Base-by-base conservation (phyloP, 2,888 invertebrate genomes). In the Galerucella calmariensis region DNA sequence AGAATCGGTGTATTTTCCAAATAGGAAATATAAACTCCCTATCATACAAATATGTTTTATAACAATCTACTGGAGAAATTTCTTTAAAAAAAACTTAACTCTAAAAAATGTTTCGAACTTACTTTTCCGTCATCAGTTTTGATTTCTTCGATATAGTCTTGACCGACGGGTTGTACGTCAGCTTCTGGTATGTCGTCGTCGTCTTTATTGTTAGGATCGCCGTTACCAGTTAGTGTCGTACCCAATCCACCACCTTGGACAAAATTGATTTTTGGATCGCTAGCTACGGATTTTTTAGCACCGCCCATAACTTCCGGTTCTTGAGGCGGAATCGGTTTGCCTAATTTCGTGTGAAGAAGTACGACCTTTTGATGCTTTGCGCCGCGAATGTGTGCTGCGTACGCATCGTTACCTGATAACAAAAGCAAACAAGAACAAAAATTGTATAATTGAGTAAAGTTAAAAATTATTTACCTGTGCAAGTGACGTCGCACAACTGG, bases 321-420 rank as follows among this genome's bases (percentile, higher is more conserved):
- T 69, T 95, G 94, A 69, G 96, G 95, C 27, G 99, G 99, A 80
- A 99, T 98, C 6, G 98, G 98, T 88, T 99, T 99, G 76, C 99
- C 99, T 56, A 99, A 91, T 89, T 97, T 97, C 71, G 97, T 97
- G 88, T 99, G 98, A 80, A 99, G 90, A 86, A 98, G 96, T 67
- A 98, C 94, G 73, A 97, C 97, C 90, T 98, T 98, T 88, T 97
- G 97, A 90, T 99, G 99, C 88, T 99, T 99, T 80, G 97, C 95
- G 77, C 99, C 99, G 75, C 98, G 92, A 81, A 99, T 96, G 88
- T 99, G 99, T 63, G 98, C 97, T 58, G 97, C 97, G 89, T 99
- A 99, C 0, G 99, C 98, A 90, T 99, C 99, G 72, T 96, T 95
- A 72, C 99, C 98, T 46, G 97, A 8, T 76, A 67, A 61, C 41